phyloP scores from a whole-genome alignment of 2,113 vertebrate species.

The Balaenoptera acutorostrata region DNA sequence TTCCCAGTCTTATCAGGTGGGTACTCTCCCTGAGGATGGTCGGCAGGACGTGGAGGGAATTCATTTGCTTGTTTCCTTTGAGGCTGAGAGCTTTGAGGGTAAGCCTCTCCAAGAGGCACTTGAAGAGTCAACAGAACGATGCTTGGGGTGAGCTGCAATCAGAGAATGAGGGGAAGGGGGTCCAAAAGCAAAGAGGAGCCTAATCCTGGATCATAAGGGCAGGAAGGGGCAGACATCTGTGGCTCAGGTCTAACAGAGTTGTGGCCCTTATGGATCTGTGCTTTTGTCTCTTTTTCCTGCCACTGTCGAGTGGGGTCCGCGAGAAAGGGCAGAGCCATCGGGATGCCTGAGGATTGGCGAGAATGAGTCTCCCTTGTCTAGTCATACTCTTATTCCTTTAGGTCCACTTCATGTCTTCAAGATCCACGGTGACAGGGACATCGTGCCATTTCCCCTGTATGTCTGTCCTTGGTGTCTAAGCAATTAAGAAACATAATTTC shows the following conservation, averaged over 20 bases:
- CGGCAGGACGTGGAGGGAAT: neutral
- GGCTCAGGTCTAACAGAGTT: neutral
- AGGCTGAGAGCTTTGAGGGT: neutral
- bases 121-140: too few relatives aligned
- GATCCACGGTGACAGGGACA: neutral
- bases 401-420: neutral
- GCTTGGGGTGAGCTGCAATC: neutral
- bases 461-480: neutral
- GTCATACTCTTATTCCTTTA: neutral
- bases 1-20: neutral
- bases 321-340: too few relatives aligned
- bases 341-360: too few relatives aligned
- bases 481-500: slow-evolving; percentile 9
- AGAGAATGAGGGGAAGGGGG: neutral
- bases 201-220: accelerated
- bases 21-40: neutral
- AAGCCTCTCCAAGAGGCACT: neutral
- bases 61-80: neutral
- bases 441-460: neutral
- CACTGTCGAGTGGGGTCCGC: accelerated
- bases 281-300: neutral
- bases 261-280: neutral
- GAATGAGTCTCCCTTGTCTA: neutral
- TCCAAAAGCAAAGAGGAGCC: accelerated
- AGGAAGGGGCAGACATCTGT: too few relatives aligned